Evolutionary conservation across 1,140 invertebrate genomes (phyloP), one percentile per base, ranked within the genome.

Genomic region (Diorhabda sublineata): DNA sequence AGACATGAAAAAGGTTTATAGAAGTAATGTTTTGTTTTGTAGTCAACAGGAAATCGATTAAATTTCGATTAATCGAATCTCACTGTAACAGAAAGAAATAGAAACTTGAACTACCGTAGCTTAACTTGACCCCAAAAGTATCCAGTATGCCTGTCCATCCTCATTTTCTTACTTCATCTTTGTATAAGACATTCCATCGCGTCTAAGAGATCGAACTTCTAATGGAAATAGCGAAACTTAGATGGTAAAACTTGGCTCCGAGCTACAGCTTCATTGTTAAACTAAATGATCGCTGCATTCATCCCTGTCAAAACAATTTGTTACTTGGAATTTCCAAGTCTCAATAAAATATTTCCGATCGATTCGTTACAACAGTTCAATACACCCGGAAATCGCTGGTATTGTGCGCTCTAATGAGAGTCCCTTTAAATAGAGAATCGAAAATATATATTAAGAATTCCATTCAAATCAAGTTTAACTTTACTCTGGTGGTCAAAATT

Each of bases 221-320:
- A 65, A 65, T 65, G 42, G 42, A 65, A 65, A 65, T 65, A 65
- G 64, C 64, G 56, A 65, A 65, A 65, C 64, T 65, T 65, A 65
- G 64, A 65, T 65, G 47, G 52, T 65, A 58, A 65, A 65, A 65
- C n/a, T 65, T 65, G 47, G 41, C 52, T 44, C 42, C 26, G 44
- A 44, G 62, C n/a, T 52, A 65, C 64, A 43, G 52, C 64, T 65
- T 65, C 64, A 65, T 65, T 65, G 64, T 58, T 58, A 52, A 57
- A 57, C 56, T 65, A 41, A 65, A 65, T 65, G 64, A 65, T 65
- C 64, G 58, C 64, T 57, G 64, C 64, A 44, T 65, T 65, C 43
- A 65, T 65, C 64, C 52, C 52, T 57, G 64, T 65, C 64, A 58
- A 65, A 65, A 65, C 56, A 65, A 65, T 65, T 65, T 57, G 47